Evolutionary conservation across 2,113 vertebrate genomes (phyloP).

Genomic region (Petroica traversi): DNA sequence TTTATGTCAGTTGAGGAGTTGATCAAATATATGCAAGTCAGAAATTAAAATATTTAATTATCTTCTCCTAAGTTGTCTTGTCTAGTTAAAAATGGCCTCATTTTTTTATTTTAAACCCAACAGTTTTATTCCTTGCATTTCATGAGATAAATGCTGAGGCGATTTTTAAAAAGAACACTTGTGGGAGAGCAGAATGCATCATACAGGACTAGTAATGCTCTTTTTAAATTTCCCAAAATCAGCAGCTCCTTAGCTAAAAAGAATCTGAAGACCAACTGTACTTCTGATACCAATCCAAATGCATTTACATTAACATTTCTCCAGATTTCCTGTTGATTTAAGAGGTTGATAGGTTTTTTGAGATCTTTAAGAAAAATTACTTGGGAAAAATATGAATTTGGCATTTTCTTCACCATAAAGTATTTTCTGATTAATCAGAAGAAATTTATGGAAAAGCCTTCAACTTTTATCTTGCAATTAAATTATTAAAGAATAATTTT

Average conservation of each 20-base stretch:
- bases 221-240: not conserved
- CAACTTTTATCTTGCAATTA: not conserved
- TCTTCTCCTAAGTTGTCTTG: not conserved
- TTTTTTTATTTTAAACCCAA: not conserved
- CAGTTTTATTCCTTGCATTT: not conserved
- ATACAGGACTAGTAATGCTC: not conserved
- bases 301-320: not conserved
- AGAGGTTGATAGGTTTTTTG: fast-evolving
- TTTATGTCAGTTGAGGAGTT: not conserved
- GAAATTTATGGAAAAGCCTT: not conserved
- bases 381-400: not conserved
- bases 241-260: not conserved
- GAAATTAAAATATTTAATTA: not conserved
- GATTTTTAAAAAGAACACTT: not conserved
- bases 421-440: not conserved
- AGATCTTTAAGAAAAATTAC: not conserved
- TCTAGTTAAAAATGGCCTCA: not conserved
- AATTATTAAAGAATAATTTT: not conserved
- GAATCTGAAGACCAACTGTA: not conserved
- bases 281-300: not conserved
- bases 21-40: not conserved
- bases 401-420: not conserved
- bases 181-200: not conserved
- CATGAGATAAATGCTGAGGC: not conserved
- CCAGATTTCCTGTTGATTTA: not conserved